A percentile compares a stretch with the other conserved stretches of the same genome.
These are phyloP conservation scores for Anolis carolinensis DNA, from an alignment of 2,113 vertebrate genomes.

Conservation along the genomic window DNA sequence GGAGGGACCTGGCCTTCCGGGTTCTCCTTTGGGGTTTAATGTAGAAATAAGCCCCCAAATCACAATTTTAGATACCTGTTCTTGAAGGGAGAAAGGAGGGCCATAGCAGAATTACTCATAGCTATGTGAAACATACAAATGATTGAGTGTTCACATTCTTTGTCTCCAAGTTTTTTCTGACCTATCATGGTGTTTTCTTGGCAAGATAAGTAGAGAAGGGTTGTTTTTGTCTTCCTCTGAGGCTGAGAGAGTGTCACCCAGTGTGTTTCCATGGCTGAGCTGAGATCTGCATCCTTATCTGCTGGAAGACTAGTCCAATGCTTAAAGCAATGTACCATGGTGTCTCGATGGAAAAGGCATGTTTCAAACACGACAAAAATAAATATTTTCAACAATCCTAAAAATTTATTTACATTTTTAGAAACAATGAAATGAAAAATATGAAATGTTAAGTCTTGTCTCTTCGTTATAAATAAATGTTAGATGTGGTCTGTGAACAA, in stretches of 20 bases:
- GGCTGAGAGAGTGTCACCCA: too few relatives aligned
- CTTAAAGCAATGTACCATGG: not conserved
- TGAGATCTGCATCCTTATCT: too few relatives aligned
- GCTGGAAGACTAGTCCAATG: too few relatives aligned
- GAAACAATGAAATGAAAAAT: conserved; percentile 17
- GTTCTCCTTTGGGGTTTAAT: too few relatives aligned
- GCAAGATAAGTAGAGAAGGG: too few relatives aligned
- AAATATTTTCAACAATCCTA: conserved; percentile 12
- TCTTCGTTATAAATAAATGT: conserved; percentile 61
- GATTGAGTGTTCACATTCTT: not conserved
- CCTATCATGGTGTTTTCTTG: too few relatives aligned
- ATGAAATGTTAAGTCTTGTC: conserved; percentile 22
- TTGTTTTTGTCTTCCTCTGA: too few relatives aligned
- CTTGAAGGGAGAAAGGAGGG: not conserved
- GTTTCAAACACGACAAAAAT: conserved; percentile 13
- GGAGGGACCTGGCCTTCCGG: too few relatives aligned
- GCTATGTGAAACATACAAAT: not conserved
- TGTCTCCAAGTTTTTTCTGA: too few relatives aligned
- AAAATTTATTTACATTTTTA: conserved; percentile 47
- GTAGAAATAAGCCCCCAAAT: too few relatives aligned
- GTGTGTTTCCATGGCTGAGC: too few relatives aligned
- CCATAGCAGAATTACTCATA: not conserved
- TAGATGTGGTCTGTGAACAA: conserved; percentile 61
- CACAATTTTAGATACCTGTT: too few relatives aligned
- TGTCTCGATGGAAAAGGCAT: not conserved